Evolutionary conservation across 1,140 invertebrate genomes (phyloP), one percentile per base, ranked within the genome.

Genomic region (Asobara japonica): DNA sequence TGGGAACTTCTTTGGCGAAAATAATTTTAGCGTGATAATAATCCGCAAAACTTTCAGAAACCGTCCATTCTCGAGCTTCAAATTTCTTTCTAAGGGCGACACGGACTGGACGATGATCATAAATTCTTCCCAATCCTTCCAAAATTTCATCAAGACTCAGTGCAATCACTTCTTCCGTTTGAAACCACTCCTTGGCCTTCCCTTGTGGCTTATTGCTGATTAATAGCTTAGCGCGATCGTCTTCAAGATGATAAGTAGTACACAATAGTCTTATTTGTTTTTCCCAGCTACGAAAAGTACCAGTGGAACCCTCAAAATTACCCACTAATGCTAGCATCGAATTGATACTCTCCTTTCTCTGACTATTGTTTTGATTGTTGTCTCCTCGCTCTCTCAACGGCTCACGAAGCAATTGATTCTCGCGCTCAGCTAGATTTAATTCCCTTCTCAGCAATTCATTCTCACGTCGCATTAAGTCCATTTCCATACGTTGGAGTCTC

Each of bases 1-100:
- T 70, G 2, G 62, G 72, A 18, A 74, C 67, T 4, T 74, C 67
- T 66, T 65, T 73, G 1, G 66, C 67, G 0, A 74, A 30, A 70
- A 74, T 74, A 3, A 74, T 60, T 66, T 74, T 74, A 18, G 69
- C 62, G 27, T 74, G 72, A 38, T 27, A 72, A 60, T 74, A 74
- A 41, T 74, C 72, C 18, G 66, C 67, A 41, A 70, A 74, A 41
- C 13, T 65, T 31, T 74, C 67, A 2, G 41, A 38, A 11, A 0
- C 20, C 29, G 38, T 72, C 71, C 71, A 72, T 36, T 72, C 71
- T 25, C 65, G 31, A 30, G 71, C 29, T 29, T 72, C 71, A n/a
- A 72, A 72, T 20, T 67, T 66, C 18, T 72, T 66, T 11, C 64
- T 61, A 1, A 72, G 64, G 3, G 51, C 48, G 2, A 72, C 64